Percentiles rank a stretch among this genome's conserved stretches.
Evolutionary conservation across 2,888 invertebrate genomes (phyloP).

Genomic region (Rhagophthalmus giganteus): DNA sequence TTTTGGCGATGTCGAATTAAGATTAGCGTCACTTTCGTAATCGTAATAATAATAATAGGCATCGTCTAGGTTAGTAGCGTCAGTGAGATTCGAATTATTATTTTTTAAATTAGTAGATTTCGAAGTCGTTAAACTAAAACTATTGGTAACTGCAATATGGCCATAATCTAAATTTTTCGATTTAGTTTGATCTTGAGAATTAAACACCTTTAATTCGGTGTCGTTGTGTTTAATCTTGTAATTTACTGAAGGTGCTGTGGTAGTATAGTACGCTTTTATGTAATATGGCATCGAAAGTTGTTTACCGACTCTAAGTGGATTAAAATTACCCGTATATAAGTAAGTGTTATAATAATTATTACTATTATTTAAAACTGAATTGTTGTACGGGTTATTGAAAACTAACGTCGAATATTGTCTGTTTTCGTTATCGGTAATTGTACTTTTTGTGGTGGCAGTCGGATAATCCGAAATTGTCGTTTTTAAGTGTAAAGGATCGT

Average conservation of each 20-base stretch:
- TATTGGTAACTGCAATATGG: neutral
- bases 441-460: no score
- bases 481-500: neutral
- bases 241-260: neutral
- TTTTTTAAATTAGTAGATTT: slow-evolving; percentile 1
- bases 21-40: neutral
- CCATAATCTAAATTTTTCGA: neutral
- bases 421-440: no score
- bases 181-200: slow-evolving; percentile 1
- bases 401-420: neutral
- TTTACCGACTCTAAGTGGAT: neutral
- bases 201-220: neutral
- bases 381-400: no score
- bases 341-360: neutral
- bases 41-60: slow-evolving; percentile 18
- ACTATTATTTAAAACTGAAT: neutral
- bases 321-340: neutral
- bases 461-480: no score
- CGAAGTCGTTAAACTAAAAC: neutral
- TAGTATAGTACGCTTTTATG: neutral
- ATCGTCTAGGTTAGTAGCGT: slow-evolving; percentile 15
- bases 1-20: neutral
- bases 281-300: neutral
- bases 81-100: slow-evolving; percentile 2
- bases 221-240: neutral